These are phyloP conservation scores for Tychaedon coryphoeus DNA, from an alignment of 2,113 vertebrate species.

Conservation along the genomic window DNA sequence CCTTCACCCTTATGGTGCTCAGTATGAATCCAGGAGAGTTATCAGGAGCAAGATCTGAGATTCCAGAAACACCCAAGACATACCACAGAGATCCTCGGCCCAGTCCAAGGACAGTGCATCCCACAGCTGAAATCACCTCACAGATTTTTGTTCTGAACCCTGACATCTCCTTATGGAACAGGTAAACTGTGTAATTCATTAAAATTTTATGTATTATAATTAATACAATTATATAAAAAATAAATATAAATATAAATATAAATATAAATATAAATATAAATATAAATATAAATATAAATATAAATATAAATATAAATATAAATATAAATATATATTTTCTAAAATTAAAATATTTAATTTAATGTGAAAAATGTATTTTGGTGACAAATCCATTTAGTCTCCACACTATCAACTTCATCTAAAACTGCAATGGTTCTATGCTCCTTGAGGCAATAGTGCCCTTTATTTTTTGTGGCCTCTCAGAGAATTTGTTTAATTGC, in stretches of 20 bases:
- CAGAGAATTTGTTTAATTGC: background rate
- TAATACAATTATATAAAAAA: too few species aligned
- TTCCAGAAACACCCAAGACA: background rate
- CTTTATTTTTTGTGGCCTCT: background rate
- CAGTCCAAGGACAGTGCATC: background rate
- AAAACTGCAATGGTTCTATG: background rate
- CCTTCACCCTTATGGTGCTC: too few species aligned
- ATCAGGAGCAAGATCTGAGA: background rate
- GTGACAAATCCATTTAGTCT: background rate
- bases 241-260: too few species aligned
- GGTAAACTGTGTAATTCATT: background rate
- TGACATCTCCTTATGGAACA: background rate
- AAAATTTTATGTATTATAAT: background rate
- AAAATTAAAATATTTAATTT: too few species aligned
- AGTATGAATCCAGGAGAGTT: background rate
- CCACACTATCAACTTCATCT: background rate
- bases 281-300: too few species aligned
- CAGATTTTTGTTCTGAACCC: background rate
- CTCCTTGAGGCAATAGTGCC: background rate
- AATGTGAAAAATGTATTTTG: background rate
- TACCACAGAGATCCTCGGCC: background rate
- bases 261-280: too few species aligned
- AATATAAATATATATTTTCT: too few species aligned
- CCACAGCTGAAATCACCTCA: background rate
- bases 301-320: too few species aligned